Conservation (phyloP, 2,888 invertebrate species). For the Campoplex capitator region DNA sequence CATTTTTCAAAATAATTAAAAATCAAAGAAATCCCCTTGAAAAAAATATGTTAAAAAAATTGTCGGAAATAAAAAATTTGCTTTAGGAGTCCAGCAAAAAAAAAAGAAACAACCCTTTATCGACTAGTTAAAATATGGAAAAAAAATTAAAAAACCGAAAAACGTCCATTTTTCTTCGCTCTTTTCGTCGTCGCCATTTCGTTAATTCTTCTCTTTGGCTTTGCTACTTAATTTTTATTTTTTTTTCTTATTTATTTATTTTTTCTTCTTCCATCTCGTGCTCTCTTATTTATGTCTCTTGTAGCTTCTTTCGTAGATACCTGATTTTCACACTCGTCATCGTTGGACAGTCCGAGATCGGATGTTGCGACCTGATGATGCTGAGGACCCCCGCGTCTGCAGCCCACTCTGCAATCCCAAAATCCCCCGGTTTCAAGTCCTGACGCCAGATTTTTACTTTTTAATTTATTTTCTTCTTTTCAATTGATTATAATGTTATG, state of each 20-base stretch:
- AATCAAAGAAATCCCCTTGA: not conserved
- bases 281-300: not conserved
- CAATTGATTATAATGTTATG: not conserved
- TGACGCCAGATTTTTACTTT: slow-evolving; percentile 32
- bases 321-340: slow-evolving; percentile 84
- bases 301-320: slow-evolving; percentile 74
- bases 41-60: not conserved
- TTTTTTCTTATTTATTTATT: slow-evolving; percentile 30
- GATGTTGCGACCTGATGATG: slow-evolving; percentile 84
- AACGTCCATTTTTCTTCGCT: slow-evolving; percentile 31
- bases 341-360: slow-evolving; percentile 85
- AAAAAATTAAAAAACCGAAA: slow-evolving; percentile 7
- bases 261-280: slow-evolving; percentile 43
- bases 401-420: slow-evolving; percentile 82
- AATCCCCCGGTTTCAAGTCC: slow-evolving; percentile 73
- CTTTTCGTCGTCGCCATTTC: slow-evolving; percentile 33
- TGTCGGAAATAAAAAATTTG: not conserved
- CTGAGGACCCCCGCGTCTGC: slow-evolving; percentile 80
- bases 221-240: slow-evolving; percentile 10
- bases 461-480: slow-evolving; percentile 7
- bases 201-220: slow-evolving; percentile 34
- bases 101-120: slow-evolving; percentile 21
- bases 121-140: not conserved
- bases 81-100: not conserved
- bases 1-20: not conserved